Base-by-base conservation (phyloP, 1,140 invertebrate genomes). In the Conus ventricosus region DNA sequence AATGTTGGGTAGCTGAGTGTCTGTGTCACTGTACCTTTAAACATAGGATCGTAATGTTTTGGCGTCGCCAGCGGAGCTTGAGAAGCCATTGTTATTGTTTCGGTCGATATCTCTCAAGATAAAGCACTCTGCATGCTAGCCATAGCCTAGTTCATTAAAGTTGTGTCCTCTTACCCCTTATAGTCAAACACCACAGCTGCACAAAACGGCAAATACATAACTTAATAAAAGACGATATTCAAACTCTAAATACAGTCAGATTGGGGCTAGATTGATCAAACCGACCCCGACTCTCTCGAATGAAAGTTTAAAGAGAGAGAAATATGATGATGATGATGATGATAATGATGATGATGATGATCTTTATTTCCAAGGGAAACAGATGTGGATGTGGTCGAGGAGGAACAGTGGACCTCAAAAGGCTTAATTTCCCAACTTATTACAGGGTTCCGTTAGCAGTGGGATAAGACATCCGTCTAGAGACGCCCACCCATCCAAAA, bases 1-100 rank as follows among this genome's bases (percentile, higher is more conserved):
- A 63, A 39, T 39, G 39, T 39, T 60, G 57, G 8, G 4, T 71
- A 71, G 20, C 67, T 71, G 17, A 6, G 6, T 23, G 67, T 13
- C 23, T 71, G 67, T 71, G 67, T 23, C 67, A 71, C 67, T 20
- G 11, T 84, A 91, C 90, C 90, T 91, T 91, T 91, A 25, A 91
- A 91, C 54, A 88, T 90, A 25, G 90, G 89, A 87, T 90, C 89
- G 88, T 91, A 91, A 25, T 90, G 89, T 82, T 90, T 88, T 7
- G 90, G 90, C 78, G 87, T 51, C 3, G 87, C 82, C 7, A 91
- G 15, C 4, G 90, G 89, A 39, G 78, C 54, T 25, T 80, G 86
- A 53, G 75, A 85, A 84, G 82, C 86, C 63, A 88, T 89, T 75
- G 89, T 87, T 89, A 90, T 8, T 15, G 15, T 60, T 60, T 91